phyloP scores from a whole-genome alignment of 1,140 invertebrate genomes.

The Aphelenchoides avenae region DNA sequence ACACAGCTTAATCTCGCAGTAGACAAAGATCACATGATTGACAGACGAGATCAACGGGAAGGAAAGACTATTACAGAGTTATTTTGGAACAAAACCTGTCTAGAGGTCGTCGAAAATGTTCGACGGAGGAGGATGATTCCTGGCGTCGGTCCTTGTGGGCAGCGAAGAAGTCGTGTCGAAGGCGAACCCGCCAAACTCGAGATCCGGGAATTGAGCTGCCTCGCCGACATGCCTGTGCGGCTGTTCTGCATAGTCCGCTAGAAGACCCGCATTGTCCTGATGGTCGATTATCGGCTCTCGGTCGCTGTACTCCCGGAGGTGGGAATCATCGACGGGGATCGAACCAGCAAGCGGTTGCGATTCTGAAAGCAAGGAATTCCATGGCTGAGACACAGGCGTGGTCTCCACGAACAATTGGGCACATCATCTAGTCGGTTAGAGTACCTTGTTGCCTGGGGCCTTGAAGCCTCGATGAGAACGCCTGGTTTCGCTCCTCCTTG shows the following conservation, averaged over 20 bases:
- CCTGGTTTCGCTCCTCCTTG: slow-evolving; percentile 29
- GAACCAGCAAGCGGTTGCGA: slow-evolving; percentile 4
- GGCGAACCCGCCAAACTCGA: slow-evolving; percentile 25
- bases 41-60: neutral
- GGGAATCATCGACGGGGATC: slow-evolving; percentile 18
- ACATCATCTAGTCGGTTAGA: too few relatives aligned
- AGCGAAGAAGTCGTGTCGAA: slow-evolving; percentile 22
- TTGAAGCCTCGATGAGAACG: too few relatives aligned
- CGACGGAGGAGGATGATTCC: slow-evolving; percentile 28
- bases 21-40: neutral
- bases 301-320: slow-evolving; percentile 14
- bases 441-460: too few relatives aligned
- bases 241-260: neutral
- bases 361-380: neutral
- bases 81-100: slow-evolving; percentile 1
- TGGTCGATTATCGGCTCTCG: slow-evolving; percentile 27
- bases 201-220: slow-evolving; percentile 6
- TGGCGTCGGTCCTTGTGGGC: neutral
- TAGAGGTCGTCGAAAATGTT: slow-evolving; percentile 46
- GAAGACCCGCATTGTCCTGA: slow-evolving; percentile 17
- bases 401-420: too few relatives aligned
- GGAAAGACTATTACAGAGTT: neutral
- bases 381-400: too few relatives aligned
- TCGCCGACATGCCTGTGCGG: slow-evolving; percentile 1
- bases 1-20: neutral